Evolutionary conservation across 2,888 invertebrate genomes (phyloP).

Genomic region (Octonoba sinensis): DNA sequence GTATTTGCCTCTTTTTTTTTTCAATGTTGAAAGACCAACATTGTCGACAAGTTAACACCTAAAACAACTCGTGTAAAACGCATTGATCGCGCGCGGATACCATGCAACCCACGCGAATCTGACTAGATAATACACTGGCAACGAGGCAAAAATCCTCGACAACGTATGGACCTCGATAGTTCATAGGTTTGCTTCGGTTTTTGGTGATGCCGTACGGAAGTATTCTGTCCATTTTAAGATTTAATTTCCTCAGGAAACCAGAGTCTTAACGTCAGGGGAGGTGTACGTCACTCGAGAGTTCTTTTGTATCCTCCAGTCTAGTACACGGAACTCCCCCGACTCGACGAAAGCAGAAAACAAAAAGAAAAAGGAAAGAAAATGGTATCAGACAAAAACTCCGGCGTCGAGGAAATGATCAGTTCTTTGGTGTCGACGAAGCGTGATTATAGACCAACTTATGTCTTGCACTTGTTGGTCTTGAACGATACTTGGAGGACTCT

Average conservation of each 20-base stretch:
- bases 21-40: no score
- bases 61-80: no score
- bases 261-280: conserved; percentile 35
- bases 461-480: conserved; percentile 78
- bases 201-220: conserved; percentile 56
- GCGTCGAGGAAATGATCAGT: conserved; percentile 53
- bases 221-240: background rate
- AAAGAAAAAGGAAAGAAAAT: conserved; percentile 12
- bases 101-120: background rate
- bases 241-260: conserved; percentile 46
- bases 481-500: conserved; percentile 97
- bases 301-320: conserved; percentile 15
- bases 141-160: no score
- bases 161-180: no score
- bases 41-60: no score
- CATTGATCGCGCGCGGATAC: no score
- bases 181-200: conserved; percentile 16
- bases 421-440: conserved; percentile 26
- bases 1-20: no score
- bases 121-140: conserved; percentile 39
- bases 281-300: conserved; percentile 25
- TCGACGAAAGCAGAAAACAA: conserved; percentile 18
- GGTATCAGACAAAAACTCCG: conserved; percentile 22
- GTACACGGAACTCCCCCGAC: conserved; percentile 25
- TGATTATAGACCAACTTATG: conserved; percentile 41